Conservation (phyloP, 2,888 invertebrate genomes). For the Drosophila birchii region DNA sequence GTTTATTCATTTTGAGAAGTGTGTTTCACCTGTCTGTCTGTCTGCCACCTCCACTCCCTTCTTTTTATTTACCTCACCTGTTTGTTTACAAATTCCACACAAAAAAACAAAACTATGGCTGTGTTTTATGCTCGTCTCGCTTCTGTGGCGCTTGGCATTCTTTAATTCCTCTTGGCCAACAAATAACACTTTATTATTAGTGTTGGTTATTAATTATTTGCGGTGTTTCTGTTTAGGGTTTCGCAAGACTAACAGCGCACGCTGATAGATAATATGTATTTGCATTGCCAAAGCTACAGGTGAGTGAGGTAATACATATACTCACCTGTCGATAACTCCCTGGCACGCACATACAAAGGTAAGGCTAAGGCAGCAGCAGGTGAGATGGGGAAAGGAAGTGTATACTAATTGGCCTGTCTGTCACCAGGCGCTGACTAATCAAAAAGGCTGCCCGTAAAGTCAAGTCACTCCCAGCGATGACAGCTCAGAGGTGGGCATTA, state of each 20-base stretch:
- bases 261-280: constrained; percentile 19
- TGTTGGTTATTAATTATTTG: constrained; percentile 29
- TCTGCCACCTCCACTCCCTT: constrained; percentile 10
- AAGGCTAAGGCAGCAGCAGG: neutral
- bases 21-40: constrained; percentile 6
- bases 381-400: constrained; percentile 6
- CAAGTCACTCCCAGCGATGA: constrained; percentile 25
- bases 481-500: constrained; percentile 26
- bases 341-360: constrained; percentile 18
- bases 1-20: constrained; percentile 25
- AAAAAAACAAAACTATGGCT: constrained; percentile 1
- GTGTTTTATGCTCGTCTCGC: constrained; percentile 30
- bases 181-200: constrained; percentile 43
- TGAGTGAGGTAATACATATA: constrained; percentile 33
- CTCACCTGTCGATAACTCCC: constrained; percentile 39
- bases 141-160: constrained; percentile 30
- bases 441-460: constrained; percentile 4
- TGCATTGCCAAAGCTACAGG: constrained; percentile 22
- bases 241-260: constrained; percentile 39
- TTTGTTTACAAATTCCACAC: constrained; percentile 29
- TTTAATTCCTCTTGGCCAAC: constrained; percentile 27
- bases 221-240: constrained; percentile 33
- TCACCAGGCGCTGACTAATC: constrained; percentile 40
- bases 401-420: constrained; percentile 36
- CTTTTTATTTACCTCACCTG: constrained; percentile 16